Percentiles rank a stretch among this genome's conserved stretches.
Evolutionary conservation across 2,113 vertebrate genomes (phyloP).

Genomic region (Accipiter virgatus): DNA sequence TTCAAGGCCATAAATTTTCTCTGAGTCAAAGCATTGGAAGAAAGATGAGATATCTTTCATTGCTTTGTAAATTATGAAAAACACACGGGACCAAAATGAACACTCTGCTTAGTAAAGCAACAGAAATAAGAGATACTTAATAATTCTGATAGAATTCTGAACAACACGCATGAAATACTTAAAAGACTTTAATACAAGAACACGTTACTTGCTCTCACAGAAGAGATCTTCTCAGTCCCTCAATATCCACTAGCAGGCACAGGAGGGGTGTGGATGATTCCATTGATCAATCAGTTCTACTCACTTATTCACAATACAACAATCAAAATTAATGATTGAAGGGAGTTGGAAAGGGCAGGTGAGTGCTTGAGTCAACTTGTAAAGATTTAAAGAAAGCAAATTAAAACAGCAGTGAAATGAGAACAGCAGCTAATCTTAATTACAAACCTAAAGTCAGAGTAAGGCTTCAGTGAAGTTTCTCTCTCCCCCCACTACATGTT

Average conservation of each 20-base stretch:
- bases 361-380: conserved; percentile 26
- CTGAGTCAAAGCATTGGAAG: conserved; percentile 10
- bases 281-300: conserved; percentile 14
- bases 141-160: conserved; percentile 38
- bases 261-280: neutral
- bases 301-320: neutral
- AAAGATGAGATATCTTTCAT: conserved; percentile 11
- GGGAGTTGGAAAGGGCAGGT: conserved; percentile 23
- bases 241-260: neutral
- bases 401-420: neutral
- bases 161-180: neutral
- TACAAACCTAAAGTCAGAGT: conserved; percentile 27
- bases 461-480: neutral
- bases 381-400: conserved; percentile 45
- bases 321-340: conserved; percentile 50
- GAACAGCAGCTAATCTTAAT: conserved; percentile 45
- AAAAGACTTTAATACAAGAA: neutral
- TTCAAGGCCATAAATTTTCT: conserved; percentile 15
- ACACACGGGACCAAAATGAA: conserved; percentile 8
- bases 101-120: conserved; percentile 8
- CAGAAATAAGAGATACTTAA: conserved; percentile 13
- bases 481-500: neutral
- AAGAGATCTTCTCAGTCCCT: neutral
- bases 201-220: neutral
- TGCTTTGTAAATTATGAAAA: conserved; percentile 36